These are phyloP conservation scores for Fopius arisanus DNA, from an alignment of 1,140 invertebrate genomes.

Conservation along the genomic window DNA sequence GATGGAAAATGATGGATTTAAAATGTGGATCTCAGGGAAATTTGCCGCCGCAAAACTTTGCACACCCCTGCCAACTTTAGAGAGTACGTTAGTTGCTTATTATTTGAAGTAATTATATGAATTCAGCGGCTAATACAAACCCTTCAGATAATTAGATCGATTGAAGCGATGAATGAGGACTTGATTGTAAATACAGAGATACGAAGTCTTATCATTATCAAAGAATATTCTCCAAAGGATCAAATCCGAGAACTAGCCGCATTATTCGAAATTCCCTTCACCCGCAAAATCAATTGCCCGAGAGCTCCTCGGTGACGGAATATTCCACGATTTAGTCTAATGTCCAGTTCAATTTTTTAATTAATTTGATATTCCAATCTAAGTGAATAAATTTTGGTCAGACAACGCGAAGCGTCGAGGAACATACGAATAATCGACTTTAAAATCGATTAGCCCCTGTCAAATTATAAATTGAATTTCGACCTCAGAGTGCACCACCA, in stretches of 20 bases:
- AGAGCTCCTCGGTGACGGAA: background rate
- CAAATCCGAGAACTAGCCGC: background rate
- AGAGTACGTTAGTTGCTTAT: background rate
- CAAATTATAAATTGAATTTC: constrained; percentile 61
- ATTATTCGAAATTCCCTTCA: background rate
- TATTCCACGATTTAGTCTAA: background rate
- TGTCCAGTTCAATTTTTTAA: background rate
- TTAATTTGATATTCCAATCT: constrained; percentile 4
- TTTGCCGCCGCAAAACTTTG: too few relatives aligned
- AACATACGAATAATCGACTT: constrained; percentile 58
- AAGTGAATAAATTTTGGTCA: constrained; percentile 28
- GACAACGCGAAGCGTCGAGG: constrained; percentile 31
- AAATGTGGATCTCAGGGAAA: too few relatives aligned
- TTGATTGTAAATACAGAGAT: background rate
- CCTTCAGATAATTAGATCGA: background rate
- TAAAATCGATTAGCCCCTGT: constrained; percentile 59
- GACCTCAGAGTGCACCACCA: constrained; percentile 43
- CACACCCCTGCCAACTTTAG: too few relatives aligned
- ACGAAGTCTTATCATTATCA: background rate
- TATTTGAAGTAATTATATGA: background rate
- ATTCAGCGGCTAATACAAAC: background rate
- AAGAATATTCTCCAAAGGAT: background rate
- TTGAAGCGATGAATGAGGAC: background rate
- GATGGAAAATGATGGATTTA: too few relatives aligned
- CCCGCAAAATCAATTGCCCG: too few relatives aligned